phyloP scores from a whole-genome alignment of 64 coral and sea anemone genomes.

The Acropora tenuis region DNA sequence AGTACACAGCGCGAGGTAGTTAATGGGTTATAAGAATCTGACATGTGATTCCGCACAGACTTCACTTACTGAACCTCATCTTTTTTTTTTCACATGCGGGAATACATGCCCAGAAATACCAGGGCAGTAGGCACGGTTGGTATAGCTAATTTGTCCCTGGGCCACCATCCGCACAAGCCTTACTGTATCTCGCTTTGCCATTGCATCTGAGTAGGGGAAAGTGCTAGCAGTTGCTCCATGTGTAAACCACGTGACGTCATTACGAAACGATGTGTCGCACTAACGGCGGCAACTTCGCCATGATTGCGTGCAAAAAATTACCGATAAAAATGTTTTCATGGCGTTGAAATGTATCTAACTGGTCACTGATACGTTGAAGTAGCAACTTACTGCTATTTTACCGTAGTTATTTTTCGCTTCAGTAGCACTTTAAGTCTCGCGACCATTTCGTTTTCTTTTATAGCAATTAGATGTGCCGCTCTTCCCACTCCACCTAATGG shows the following conservation, averaged over 20 bases:
- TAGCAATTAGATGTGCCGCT: slow-evolving; percentile 28
- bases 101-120: too few relatives aligned
- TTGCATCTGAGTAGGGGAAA: background rate
- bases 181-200: background rate
- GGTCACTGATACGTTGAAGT: background rate
- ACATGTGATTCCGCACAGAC: too few relatives aligned
- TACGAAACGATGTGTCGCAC: background rate
- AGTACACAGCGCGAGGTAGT: too few relatives aligned
- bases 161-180: background rate
- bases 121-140: too few relatives aligned
- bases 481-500: slow-evolving; percentile 25
- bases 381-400: background rate
- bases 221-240: background rate
- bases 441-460: background rate
- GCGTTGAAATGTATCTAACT: background rate
- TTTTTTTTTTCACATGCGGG: too few relatives aligned
- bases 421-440: background rate
- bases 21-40: too few relatives aligned
- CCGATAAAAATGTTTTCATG: background rate
- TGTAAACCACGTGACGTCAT: background rate
- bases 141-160: too few relatives aligned
- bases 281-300: background rate
- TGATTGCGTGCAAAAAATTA: background rate
- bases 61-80: too few relatives aligned
- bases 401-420: background rate